Conservation (phyloP, 2,797 vertebrate species). For the Molothrus ater region DNA sequence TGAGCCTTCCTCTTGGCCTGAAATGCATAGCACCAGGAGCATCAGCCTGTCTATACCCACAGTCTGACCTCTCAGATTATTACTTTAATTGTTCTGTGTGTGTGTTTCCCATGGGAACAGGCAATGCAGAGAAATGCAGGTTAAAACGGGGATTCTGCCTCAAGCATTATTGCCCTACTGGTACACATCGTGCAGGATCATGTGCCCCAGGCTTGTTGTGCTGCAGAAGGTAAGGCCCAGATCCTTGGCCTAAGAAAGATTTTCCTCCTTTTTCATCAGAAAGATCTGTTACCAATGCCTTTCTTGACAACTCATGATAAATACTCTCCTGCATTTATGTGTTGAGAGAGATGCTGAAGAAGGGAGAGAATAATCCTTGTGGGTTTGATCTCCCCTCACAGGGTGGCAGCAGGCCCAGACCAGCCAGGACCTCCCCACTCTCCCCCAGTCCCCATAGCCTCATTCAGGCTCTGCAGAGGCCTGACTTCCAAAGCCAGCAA, state of each 20-base stretch:
- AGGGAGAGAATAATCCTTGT: no score
- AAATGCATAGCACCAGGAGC: neutral
- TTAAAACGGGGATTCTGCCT: fast-evolving
- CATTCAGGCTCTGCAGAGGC: neutral
- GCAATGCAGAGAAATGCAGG: neutral
- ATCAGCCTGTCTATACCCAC: neutral
- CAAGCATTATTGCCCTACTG: fast-evolving
- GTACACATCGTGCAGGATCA: no score
- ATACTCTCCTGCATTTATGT: neutral
- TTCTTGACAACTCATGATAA: no score
- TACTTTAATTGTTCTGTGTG: neutral
- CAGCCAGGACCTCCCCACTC: neutral
- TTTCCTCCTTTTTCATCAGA: no score
- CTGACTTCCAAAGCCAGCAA: neutral
- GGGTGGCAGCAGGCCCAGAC: fast-evolving
- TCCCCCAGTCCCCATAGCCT: neutral
- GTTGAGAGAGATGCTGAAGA: neutral
- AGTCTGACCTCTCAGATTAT: neutral
- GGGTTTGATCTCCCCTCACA: no score
- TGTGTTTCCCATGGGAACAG: neutral
- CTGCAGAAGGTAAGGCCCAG: neutral
- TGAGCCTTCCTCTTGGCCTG: no score
- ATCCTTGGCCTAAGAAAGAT: neutral
- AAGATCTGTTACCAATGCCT: no score
- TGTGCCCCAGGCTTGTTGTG: neutral